A percentile compares a stretch with the other conserved stretches of the same genome.
phyloP scores from a whole-genome alignment of 2,113 vertebrate species.

The Ploceus nigricollis region DNA sequence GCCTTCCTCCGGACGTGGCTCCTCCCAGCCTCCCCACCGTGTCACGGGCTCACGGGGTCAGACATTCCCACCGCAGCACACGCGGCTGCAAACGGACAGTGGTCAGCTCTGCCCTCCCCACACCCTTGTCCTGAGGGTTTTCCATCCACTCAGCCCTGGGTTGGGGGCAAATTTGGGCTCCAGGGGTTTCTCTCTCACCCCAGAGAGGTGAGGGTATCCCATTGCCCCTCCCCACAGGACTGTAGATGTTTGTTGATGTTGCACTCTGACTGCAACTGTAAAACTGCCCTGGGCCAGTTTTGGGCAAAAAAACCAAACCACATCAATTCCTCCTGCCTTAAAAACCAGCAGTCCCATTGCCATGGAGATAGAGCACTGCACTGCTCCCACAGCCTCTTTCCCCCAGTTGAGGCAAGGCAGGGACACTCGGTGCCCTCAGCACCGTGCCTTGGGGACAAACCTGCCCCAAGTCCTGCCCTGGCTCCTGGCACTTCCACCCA shows the following conservation, averaged over 20 bases:
- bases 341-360: slow-evolving; percentile 53
- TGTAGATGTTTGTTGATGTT: background rate
- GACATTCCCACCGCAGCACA: background rate
- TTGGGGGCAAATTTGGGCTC: accelerated
- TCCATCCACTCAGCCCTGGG: background rate
- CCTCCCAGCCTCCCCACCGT: background rate
- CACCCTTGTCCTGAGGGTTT: background rate
- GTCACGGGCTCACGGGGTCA: background rate
- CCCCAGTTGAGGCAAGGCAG: background rate
- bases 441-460: accelerated
- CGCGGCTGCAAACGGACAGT: accelerated
- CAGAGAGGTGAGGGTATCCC: background rate
- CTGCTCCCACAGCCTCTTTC: background rate
- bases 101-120: background rate
- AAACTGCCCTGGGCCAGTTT: background rate
- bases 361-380: slow-evolving; percentile 27
- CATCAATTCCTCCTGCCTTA: background rate
- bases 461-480: background rate
- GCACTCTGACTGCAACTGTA: background rate
- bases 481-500: background rate
- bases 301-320: background rate
- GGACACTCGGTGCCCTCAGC: background rate
- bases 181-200: accelerated
- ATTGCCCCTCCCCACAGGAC: background rate
- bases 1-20: slow-evolving; percentile 45